Conservation (phyloP, 2,888 invertebrate genomes). For the Mimas tiliae region DNA sequence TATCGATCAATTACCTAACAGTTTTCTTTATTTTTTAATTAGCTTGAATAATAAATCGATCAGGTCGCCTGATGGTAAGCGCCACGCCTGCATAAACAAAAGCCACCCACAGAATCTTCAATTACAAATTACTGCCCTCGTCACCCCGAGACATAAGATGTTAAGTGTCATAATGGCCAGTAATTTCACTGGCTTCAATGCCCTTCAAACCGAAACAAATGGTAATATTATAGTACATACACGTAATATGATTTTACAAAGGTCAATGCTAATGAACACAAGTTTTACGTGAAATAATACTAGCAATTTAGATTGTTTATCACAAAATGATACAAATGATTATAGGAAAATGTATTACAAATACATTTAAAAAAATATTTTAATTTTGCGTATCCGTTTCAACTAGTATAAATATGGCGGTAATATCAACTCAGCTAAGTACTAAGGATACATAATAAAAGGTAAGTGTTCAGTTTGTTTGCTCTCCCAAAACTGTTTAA, state of each 20-base stretch:
- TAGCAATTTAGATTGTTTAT: constrained; percentile 11
- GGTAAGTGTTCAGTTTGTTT: not conserved
- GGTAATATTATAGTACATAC: too few relatives aligned
- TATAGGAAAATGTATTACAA: not conserved
- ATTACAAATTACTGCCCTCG: too few relatives aligned
- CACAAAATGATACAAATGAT: constrained; percentile 1
- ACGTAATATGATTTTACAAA: not conserved
- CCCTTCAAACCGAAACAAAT: too few relatives aligned
- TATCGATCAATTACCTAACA: too few relatives aligned
- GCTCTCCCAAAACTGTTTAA: not conserved
- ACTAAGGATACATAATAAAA: not conserved
- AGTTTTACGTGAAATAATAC: constrained; percentile 2
- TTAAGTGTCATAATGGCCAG: too few relatives aligned
- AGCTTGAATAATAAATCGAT: too few relatives aligned
- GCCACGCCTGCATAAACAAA: too few relatives aligned
- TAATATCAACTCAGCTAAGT: not conserved
- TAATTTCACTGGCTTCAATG: too few relatives aligned
- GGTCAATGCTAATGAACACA: not conserved
- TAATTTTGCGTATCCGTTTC: not conserved
- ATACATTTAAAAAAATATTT: not conserved
- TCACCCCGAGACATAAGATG: too few relatives aligned
- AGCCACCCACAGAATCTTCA: too few relatives aligned
- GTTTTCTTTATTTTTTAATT: too few relatives aligned
- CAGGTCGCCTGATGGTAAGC: too few relatives aligned
- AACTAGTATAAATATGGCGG: constrained; percentile 2